Evolutionary conservation across 92 coral and sea anemone species (phyloP), one percentile per base, ranked within the genome.

Genomic region (Chrysogorgia sp.): DNA sequence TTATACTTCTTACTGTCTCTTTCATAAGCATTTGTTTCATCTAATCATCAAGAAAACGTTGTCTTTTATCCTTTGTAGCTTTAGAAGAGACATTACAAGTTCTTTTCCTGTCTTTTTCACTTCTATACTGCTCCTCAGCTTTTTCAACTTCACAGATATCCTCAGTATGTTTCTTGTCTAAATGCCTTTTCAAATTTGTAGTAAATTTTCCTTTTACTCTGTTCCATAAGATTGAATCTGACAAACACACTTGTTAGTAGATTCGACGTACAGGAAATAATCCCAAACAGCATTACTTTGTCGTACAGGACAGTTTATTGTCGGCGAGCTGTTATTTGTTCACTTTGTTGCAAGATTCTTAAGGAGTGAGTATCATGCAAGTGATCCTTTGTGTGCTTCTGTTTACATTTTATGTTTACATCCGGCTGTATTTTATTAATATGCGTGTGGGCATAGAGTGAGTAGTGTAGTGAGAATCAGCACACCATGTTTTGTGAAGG

Each of bases 21-120:
- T 56, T 56, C n/a, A 56, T 56, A 56, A 28, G 62, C 62, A 56
- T 56, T 56, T 56, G n/a, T 20, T 56, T 56, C 62, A 56, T 56
- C 10, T 12, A 56, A 20, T 56, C 1, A 23, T 56, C 62, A 13
- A 12, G 62, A 56, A 23, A 56, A 20, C 62, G 62, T 20, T 56
- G 62, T 56, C 24, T 56, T 12, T 56, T 28, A 17, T 56, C 62
- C 30, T 56, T 56, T 20, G 62, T 28, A 56, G 20, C 1, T 56
- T 56, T 12, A 28, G 62, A 56, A 28, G 62, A 56, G 62, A 56
- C n/a, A n/a, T n/a, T 28, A 12, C 20, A 28, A 56, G 62, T 20
- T 20, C 24, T 56, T 20, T 17, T 37, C 43, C 12, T 2, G 12
- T 56, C 30, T 23, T 56, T 56, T 56, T 20, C 2, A 56, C 30